These are phyloP conservation scores for Apodemia zela DNA, from an alignment of 2,888 invertebrate genomes.

Conservation along the genomic window DNA sequence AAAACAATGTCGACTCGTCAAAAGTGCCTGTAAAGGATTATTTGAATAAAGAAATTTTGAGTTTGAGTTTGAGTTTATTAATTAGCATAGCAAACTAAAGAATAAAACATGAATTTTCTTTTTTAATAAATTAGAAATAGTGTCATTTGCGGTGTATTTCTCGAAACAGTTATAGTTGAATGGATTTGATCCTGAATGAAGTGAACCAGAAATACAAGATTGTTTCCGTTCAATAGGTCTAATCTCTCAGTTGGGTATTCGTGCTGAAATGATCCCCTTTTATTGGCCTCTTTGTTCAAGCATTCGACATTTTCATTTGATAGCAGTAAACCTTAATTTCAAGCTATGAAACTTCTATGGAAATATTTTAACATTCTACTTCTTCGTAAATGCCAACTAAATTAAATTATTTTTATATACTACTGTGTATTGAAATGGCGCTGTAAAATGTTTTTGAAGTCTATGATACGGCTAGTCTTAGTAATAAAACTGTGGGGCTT, in stretches of 20 bases:
- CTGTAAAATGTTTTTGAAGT: not conserved
- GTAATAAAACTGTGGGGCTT: no score
- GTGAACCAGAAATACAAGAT: conserved; percentile 74
- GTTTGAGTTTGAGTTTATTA: no score
- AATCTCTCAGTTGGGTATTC: conserved; percentile 74
- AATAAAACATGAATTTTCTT: no score
- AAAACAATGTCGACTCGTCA: no score
- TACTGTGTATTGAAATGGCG: not conserved
- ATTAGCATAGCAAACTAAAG: no score
- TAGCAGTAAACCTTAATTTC: conserved; percentile 24
- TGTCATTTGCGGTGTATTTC: conserved; percentile 42
- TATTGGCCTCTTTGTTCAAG: conserved; percentile 69
- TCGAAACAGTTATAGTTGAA: conserved; percentile 48
- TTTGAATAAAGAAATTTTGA: no score
- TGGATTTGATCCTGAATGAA: conserved; percentile 53
- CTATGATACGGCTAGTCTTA: no score
- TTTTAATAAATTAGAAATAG: not conserved
- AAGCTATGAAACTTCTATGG: conserved; percentile 11
- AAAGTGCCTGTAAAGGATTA: no score
- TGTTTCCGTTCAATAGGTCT: conserved; percentile 74
- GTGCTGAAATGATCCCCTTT: conserved; percentile 72
- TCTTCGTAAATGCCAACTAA: conserved; percentile 22
- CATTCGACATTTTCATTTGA: conserved; percentile 51
- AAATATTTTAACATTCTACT: conserved; percentile 20
- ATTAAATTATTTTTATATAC: conserved; percentile 7